Evolutionary conservation across 2,113 vertebrate species (phyloP).

Genomic region (Ursus arctos): DNA sequence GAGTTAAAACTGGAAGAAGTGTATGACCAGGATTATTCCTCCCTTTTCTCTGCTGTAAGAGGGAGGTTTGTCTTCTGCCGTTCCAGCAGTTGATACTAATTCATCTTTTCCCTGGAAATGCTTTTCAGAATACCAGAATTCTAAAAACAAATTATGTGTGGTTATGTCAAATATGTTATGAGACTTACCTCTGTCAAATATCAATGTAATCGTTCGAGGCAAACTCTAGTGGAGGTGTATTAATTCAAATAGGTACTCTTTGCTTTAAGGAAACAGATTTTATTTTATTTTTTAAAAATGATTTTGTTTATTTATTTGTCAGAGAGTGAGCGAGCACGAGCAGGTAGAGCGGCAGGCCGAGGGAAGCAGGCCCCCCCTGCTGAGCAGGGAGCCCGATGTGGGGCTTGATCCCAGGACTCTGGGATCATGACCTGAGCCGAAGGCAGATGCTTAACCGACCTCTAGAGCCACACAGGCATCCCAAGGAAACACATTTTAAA

Average conservation of each 20-base stretch:
- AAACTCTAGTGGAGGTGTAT: neutral
- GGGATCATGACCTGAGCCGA: neutral
- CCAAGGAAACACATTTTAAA: neutral
- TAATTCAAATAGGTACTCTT: neutral
- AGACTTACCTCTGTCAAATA: neutral
- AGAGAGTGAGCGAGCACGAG: too few relatives aligned
- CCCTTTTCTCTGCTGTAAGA: neutral
- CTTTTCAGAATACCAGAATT: slow-evolving; percentile 21
- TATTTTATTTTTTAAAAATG: neutral
- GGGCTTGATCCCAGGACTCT: too few relatives aligned
- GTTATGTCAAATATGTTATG: neutral
- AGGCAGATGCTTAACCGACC: neutral
- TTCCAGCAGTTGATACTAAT: neutral
- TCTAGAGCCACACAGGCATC: neutral
- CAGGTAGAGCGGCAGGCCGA: too few relatives aligned
- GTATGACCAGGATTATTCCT: neutral
- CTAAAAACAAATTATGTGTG: slow-evolving; percentile 10
- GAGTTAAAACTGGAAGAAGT: neutral
- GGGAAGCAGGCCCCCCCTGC: too few relatives aligned
- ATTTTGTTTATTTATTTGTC: too few relatives aligned
- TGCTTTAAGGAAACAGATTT: neutral
- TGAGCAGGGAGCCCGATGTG: too few relatives aligned
- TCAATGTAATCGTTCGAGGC: neutral
- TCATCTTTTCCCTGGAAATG: neutral
- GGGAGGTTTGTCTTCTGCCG: neutral